Evolutionary conservation across 2,888 invertebrate species (phyloP), one percentile per base, ranked within the genome.

Genomic region (Buathra laborator): DNA sequence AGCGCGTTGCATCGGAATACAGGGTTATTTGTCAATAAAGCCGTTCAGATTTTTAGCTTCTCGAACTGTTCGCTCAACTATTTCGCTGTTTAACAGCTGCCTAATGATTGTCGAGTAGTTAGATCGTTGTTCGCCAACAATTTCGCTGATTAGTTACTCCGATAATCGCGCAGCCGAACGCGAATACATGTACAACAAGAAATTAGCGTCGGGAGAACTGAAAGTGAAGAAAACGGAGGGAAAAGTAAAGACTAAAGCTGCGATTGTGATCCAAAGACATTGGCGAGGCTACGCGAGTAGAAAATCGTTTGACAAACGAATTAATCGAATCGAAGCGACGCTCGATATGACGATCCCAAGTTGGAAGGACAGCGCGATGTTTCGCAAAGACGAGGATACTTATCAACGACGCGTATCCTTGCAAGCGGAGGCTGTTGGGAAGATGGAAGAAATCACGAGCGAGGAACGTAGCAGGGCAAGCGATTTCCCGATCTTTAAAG

Each of bases 271-370:
- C 72, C 95, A 95, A 88, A 92, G 88, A 78, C 77, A 89, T 14
- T 95, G 95, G 93, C 93, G 95, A 87, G 94, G 94, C 12, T 95
- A 94, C 89, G 92, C 94, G 89, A 92, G 93, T 46, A 89, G 95
- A 0, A 94, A 95, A 89, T 90, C 94, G 59, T 87, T 94, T 51
- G 94, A 94, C 78, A 48, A 89, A 10, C 94, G 93, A 88, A 95
- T 95, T 59, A 88, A 90, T 10, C 92, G 93, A 85, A 87, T 95
- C 2, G 94, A 95, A 89, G 89, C 94, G 68, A 93, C 95, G 75
- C 93, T 96, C 74, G 95, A 95, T 64, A 96, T 96, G 96, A 93
- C 94, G n/a, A 94, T 95, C 77, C 94, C 95, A 0, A 94, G 95
- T 64, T 95, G 94, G 92, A 93, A 89, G 84, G 94, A 95, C 5